phyloP scores from a whole-genome alignment of 2,113 vertebrate species.

The Notothenia rossii region DNA sequence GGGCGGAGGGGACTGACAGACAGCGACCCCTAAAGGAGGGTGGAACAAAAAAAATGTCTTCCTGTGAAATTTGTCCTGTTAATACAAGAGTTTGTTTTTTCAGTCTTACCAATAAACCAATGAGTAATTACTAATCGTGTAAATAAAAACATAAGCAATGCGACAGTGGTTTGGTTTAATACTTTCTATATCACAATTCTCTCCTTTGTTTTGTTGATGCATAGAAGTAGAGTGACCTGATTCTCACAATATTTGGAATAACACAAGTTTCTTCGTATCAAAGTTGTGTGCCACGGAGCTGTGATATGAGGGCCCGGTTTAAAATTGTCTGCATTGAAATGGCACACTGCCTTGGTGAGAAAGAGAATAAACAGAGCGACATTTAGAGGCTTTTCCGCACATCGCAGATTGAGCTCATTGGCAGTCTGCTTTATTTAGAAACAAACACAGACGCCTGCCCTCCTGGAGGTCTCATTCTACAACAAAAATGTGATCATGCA shows the following conservation, averaged over 20 bases:
- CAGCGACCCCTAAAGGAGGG: neutral
- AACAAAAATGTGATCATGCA: conserved; percentile 32
- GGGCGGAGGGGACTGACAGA: conserved; percentile 3
- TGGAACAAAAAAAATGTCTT: neutral
- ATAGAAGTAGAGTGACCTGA: neutral
- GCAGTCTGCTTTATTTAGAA: conserved; percentile 40
- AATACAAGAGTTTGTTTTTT: neutral
- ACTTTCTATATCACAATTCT: too few species aligned
- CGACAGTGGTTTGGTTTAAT: fast-evolving
- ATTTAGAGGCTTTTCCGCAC: conserved; percentile 7
- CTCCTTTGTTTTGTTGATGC: neutral
- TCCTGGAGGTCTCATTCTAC: conserved; percentile 27
- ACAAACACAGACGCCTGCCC: conserved; percentile 47
- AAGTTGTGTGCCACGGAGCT: conserved; percentile 7
- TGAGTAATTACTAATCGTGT: neutral
- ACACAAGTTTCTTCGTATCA: neutral
- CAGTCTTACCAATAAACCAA: neutral
- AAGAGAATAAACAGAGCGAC: neutral
- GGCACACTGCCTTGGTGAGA: neutral
- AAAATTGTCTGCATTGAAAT: conserved; percentile 18
- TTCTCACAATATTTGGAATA: conserved; percentile 42
- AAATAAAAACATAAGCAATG: neutral
- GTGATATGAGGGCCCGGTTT: conserved; percentile 3
- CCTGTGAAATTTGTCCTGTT: neutral
- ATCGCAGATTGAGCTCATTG: conserved; percentile 8